These are phyloP conservation scores for Trilocha varians DNA, from an alignment of 2,888 invertebrate species.

Conservation along the genomic window DNA sequence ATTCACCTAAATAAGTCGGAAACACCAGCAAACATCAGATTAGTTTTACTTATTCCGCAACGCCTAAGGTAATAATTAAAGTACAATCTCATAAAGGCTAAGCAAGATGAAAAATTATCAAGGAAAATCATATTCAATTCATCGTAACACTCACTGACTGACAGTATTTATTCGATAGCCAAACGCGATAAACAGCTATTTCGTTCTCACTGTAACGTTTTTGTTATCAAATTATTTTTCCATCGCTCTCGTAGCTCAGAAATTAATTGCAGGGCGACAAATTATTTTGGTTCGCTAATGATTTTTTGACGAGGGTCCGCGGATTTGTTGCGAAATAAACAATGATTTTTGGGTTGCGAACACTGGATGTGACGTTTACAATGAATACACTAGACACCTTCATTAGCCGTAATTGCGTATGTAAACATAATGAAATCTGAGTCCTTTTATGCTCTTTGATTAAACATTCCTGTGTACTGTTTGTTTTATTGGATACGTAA, in stretches of 20 bases:
- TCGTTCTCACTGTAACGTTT: slow-evolving; percentile 18
- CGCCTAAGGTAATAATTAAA: background rate
- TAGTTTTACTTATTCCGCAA: background rate
- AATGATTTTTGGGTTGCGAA: slow-evolving; percentile 22
- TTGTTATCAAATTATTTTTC: slow-evolving; percentile 44
- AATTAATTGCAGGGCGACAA: slow-evolving; percentile 46
- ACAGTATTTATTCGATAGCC: background rate
- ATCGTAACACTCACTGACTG: background rate
- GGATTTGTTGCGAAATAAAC: slow-evolving; percentile 30
- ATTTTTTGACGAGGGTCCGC: slow-evolving; percentile 59
- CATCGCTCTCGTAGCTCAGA: slow-evolving; percentile 30
- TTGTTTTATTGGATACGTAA: background rate
- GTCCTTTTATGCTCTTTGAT: background rate
- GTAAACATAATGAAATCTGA: background rate
- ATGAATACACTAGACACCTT: slow-evolving; percentile 1
- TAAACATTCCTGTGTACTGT: background rate
- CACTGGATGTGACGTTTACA: slow-evolving; percentile 2
- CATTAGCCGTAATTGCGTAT: background rate
- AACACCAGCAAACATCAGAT: no score
- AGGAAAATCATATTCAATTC: background rate
- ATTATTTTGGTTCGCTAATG: slow-evolving; percentile 54
- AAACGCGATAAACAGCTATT: slow-evolving; percentile 7
- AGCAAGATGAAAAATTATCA: background rate
- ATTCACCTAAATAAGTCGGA: no score
- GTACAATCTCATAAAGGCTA: background rate